Percentiles rank a stretch among this genome's conserved stretches.
phyloP scores from a whole-genome alignment of 2,113 vertebrate genomes.

The Electrona antarctica region DNA sequence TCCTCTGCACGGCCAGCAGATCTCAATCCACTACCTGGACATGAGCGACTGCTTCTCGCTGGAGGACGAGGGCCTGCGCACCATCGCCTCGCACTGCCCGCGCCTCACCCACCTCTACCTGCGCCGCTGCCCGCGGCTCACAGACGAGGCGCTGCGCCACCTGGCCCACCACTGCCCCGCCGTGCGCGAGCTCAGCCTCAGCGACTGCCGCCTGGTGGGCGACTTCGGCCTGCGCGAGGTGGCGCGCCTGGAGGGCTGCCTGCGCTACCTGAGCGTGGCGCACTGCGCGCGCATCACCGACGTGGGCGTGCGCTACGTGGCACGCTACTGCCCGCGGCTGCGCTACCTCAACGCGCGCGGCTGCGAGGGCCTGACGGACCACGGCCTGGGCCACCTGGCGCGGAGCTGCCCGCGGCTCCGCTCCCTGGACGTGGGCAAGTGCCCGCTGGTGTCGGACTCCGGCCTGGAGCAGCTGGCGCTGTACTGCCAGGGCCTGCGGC shows the following conservation, averaged over 20 bases:
- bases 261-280: constrained; percentile 95
- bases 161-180: constrained; percentile 92
- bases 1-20: constrained; percentile 93
- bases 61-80: constrained; percentile 94
- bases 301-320: constrained; percentile 94
- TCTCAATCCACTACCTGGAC: constrained; percentile 95
- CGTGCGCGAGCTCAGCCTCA: constrained; percentile 92
- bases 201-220: constrained; percentile 93
- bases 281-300: constrained; percentile 97
- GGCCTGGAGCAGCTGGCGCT: constrained; percentile 92
- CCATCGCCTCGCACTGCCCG: constrained; percentile 95
- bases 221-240: constrained; percentile 96
- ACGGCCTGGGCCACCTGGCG: constrained; percentile 92
- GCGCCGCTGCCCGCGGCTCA: constrained; percentile 93
- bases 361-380: constrained; percentile 97
- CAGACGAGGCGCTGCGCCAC: constrained; percentile 93
- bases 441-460: constrained; percentile 92
- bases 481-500: constrained; percentile 92
- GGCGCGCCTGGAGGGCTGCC: constrained; percentile 91
- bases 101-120: constrained; percentile 96
- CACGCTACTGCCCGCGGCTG: constrained; percentile 95
- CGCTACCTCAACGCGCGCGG: constrained; percentile 97
- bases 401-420: constrained; percentile 95
- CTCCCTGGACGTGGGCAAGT: constrained; percentile 95
- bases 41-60: constrained; percentile 97